Conservation (phyloP, 2,888 invertebrate species). For the Ophioninae sp. region DNA sequence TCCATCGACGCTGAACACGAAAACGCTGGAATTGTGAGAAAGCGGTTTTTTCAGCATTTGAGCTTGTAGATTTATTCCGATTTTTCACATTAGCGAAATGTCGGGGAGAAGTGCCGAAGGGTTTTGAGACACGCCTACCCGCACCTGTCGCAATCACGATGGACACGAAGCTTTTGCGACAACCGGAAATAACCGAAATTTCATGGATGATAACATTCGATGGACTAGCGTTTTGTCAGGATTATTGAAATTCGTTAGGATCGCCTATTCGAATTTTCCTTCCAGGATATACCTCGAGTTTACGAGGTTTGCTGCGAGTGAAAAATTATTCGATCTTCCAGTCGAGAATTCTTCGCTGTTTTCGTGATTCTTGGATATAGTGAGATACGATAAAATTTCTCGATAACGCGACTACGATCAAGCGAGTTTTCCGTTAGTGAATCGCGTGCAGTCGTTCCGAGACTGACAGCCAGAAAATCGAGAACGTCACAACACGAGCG, state of each 20-base stretch:
- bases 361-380: conserved; percentile 3
- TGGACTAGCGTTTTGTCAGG: too few species aligned
- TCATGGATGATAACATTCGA: conserved; percentile 8
- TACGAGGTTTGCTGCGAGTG: neutral
- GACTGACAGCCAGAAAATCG: conserved; percentile 70
- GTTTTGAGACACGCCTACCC: conserved; percentile 57
- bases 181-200: conserved; percentile 26
- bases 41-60: neutral
- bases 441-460: conserved; percentile 22
- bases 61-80: conserved; percentile 17
- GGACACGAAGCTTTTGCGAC: conserved; percentile 28
- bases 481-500: conserved; percentile 73
- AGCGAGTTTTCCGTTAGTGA: neutral
- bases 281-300: neutral
- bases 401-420: neutral
- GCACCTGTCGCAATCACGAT: conserved; percentile 55
- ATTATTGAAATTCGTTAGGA: too few species aligned
- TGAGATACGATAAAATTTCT: neutral
- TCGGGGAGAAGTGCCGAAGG: neutral
- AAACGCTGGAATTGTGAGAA: neutral
- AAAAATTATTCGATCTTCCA: neutral
- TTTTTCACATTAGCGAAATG: conserved; percentile 23
- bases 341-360: conserved; percentile 16
- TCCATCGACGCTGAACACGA: conserved; percentile 1
- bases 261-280: conserved; percentile 23